A percentile compares a stretch with the other conserved stretches of the same genome.
phyloP scores from a whole-genome alignment of 2,113 vertebrate species.

The Cnemophilus loriae region DNA sequence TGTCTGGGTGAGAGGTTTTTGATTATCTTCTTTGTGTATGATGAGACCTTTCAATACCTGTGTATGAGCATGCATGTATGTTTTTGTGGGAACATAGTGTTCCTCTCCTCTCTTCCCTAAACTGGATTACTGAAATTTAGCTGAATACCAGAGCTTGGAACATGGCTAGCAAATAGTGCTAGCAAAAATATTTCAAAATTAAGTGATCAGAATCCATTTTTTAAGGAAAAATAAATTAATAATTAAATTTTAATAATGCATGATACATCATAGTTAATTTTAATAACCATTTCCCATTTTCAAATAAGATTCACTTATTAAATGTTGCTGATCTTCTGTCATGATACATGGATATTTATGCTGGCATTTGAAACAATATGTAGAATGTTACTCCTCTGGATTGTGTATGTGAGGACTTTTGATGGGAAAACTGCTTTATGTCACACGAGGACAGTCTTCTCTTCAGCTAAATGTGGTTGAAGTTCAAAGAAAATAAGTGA shows the following conservation, averaged over 20 bases:
- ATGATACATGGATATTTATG: background rate
- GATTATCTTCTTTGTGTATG: background rate
- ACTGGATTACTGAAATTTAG: background rate
- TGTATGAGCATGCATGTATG: background rate
- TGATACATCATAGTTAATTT: background rate
- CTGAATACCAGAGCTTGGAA: background rate
- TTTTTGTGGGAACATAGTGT: background rate
- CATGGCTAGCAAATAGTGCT: background rate
- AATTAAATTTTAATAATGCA: background rate
- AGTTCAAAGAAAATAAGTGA: background rate
- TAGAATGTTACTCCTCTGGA: background rate
- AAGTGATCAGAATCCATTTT: background rate
- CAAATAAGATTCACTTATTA: background rate
- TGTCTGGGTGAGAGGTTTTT: background rate
- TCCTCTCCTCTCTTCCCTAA: background rate
- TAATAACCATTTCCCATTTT: background rate
- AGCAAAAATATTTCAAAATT: background rate
- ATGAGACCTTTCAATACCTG: background rate
- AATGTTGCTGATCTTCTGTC: background rate
- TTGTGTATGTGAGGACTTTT: background rate
- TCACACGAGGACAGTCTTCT: background rate
- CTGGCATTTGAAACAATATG: background rate
- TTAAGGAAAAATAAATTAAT: background rate
- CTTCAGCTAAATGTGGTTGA: background rate
- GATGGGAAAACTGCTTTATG: background rate